Conservation (phyloP, 1,140 invertebrate genomes). For the Drosophila neocordata region DNA sequence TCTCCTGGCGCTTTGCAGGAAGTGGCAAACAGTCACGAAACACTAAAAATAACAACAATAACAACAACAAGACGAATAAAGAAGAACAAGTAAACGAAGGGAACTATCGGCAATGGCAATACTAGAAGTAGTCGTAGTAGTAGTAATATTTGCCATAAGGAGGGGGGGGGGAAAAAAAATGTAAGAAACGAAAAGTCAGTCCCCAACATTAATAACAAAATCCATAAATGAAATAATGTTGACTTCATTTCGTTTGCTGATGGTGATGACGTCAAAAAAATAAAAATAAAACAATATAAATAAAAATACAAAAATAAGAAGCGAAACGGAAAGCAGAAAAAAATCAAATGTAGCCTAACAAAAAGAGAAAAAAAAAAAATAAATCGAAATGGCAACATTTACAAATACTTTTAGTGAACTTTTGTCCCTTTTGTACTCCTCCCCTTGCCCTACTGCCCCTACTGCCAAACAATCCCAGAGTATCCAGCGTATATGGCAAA, state of each 20-base stretch:
- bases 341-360: conserved; percentile 10
- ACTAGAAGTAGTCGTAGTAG: not conserved
- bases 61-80: conserved; percentile 30
- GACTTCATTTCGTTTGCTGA: conserved; percentile 68
- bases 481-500: conserved; percentile 10
- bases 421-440: not conserved
- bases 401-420: conserved; percentile 9
- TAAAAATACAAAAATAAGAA: conserved; percentile 23
- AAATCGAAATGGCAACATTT: conserved; percentile 48
- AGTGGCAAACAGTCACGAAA: conserved; percentile 76
- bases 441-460: no score
- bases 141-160: not conserved
- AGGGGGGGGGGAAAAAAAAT: conserved; percentile 24
- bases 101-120: no score
- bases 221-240: conserved; percentile 81
- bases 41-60: conserved; percentile 66
- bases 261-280: conserved; percentile 71
- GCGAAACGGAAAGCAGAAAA: conserved; percentile 8
- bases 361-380: no score
- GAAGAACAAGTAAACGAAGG: conserved; percentile 20
- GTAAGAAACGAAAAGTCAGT: conserved; percentile 29
- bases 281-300: not conserved
- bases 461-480: not conserved
- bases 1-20: conserved; percentile 41
- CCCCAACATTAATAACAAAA: conserved; percentile 77